A percentile compares a stretch with the other conserved stretches of the same genome.
phyloP scores from a whole-genome alignment of 2,797 vertebrate species.

The Perodicticus potto region DNA sequence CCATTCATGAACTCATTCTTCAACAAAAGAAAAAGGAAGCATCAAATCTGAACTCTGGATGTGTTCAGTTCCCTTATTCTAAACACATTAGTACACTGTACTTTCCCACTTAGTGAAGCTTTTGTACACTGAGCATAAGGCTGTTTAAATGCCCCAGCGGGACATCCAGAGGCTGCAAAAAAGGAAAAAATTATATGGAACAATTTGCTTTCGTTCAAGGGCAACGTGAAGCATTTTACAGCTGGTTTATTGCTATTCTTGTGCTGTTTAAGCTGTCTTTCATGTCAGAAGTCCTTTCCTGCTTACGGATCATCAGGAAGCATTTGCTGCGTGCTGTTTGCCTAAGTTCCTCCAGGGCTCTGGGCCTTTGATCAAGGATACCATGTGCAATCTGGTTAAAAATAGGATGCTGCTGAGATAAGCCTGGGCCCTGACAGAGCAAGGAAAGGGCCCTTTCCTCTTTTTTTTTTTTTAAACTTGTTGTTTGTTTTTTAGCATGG shows the following conservation, averaged over 20 bases:
- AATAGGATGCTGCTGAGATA: conserved; percentile 66
- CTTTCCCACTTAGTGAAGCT: conserved; percentile 91
- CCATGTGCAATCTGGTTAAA: conserved; percentile 57
- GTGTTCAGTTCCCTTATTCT: conserved; percentile 76
- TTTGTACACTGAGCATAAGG: conserved; percentile 92
- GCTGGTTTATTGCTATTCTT: conserved; percentile 94
- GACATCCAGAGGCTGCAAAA: conserved; percentile 90
- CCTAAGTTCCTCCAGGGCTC: conserved; percentile 42
- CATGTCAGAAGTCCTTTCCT: conserved; percentile 97
- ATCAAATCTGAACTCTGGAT: not conserved
- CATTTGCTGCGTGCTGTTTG: conserved; percentile 88
- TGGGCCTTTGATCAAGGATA: conserved; percentile 39
- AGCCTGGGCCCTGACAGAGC: not conserved
- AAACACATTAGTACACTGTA: conserved; percentile 88
- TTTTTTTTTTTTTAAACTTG: not conserved
- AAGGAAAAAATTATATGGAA: conserved; percentile 89
- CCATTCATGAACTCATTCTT: not conserved
- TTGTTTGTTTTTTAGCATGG: not conserved
- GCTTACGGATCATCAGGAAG: conserved; percentile 94
- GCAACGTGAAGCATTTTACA: conserved; percentile 93
- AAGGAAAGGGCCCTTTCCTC: conserved; percentile 36
- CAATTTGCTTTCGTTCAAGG: conserved; percentile 93
- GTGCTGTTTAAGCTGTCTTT: conserved; percentile 94
- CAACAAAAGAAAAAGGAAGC: not conserved
- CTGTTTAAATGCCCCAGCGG: conserved; percentile 92